Evolutionary conservation across 2,888 invertebrate species (phyloP).

Genomic region (Hylaea fasciaria): DNA sequence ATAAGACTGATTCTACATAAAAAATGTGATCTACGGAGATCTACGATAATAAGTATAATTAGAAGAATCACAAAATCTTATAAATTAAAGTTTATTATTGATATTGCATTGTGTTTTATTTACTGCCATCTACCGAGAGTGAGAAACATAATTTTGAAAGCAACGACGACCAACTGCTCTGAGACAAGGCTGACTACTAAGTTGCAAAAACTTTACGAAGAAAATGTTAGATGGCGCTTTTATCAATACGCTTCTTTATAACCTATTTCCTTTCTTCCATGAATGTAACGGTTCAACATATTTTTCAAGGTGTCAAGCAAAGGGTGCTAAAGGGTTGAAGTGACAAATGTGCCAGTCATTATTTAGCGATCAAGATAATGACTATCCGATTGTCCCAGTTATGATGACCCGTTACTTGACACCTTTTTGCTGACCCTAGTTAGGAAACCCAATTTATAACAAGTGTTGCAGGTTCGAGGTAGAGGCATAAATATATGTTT

Average conservation of each 20-base stretch:
- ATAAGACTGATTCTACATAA: conserved; percentile 37
- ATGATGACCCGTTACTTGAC: conserved; percentile 54
- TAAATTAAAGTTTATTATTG: not conserved
- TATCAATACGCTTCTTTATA: not conserved
- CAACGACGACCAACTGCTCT: too few species aligned
- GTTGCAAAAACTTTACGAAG: not conserved
- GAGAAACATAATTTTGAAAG: too few species aligned
- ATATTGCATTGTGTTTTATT: conserved; percentile 8
- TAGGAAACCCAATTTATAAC: not conserved
- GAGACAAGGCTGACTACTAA: not conserved
- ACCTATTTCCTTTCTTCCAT: too few species aligned
- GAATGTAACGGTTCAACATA: not conserved
- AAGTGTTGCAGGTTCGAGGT: too few species aligned
- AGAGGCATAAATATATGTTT: too few species aligned
- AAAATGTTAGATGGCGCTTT: conserved; percentile 20
- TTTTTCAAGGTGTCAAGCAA: conserved; percentile 12
- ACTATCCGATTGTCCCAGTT: conserved; percentile 53
- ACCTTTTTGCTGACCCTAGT: conserved; percentile 46
- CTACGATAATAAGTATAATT: not conserved
- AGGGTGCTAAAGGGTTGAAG: conserved; percentile 57
- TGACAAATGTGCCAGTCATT: conserved; percentile 70
- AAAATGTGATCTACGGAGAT: conserved; percentile 29
- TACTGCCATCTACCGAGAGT: conserved; percentile 27
- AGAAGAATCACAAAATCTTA: not conserved
- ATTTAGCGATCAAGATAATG: conserved; percentile 76